Percentiles rank a stretch among this genome's conserved stretches.
These are phyloP conservation scores for Upupa epops DNA, from an alignment of 2,113 vertebrate species.

Conservation along the genomic window DNA sequence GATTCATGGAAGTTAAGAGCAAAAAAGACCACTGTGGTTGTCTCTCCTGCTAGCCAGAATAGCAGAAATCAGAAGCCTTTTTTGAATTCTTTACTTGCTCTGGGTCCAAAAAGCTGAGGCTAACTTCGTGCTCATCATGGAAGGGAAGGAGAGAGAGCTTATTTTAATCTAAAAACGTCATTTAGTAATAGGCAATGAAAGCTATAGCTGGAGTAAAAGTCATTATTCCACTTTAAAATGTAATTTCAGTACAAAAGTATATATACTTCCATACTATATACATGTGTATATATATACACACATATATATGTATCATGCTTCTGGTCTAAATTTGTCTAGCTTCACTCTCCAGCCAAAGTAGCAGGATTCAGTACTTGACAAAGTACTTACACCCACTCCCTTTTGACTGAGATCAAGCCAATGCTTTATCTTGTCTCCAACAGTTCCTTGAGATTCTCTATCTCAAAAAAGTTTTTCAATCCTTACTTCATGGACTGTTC, in stretches of 20 bases:
- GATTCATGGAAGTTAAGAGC: slow-evolving; percentile 32
- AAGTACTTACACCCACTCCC: slow-evolving; percentile 43
- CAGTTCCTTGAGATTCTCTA: slow-evolving; percentile 10
- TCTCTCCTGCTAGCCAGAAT: neutral
- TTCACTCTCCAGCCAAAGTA: slow-evolving; percentile 54
- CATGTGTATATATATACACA: neutral
- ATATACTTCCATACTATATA: neutral
- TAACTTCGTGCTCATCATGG: neutral
- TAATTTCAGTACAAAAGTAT: neutral
- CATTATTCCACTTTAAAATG: slow-evolving; percentile 20
- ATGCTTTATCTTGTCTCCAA: slow-evolving; percentile 29
- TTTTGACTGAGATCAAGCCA: slow-evolving; percentile 48
- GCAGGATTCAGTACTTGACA: slow-evolving; percentile 8
- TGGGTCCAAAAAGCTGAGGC: neutral
- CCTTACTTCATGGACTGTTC: neutral
- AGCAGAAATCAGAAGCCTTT: slow-evolving; percentile 6
- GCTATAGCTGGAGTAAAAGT: neutral
- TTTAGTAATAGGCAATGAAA: neutral
- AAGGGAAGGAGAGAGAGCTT: neutral
- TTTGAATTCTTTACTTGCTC: slow-evolving; percentile 17
- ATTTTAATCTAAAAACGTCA: neutral
- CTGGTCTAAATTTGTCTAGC: slow-evolving; percentile 43
- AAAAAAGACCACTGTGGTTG: neutral
- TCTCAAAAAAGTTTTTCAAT: neutral
- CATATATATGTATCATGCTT: neutral